Conservation (phyloP, 2,797 vertebrate species). For the Huso huso region DNA sequence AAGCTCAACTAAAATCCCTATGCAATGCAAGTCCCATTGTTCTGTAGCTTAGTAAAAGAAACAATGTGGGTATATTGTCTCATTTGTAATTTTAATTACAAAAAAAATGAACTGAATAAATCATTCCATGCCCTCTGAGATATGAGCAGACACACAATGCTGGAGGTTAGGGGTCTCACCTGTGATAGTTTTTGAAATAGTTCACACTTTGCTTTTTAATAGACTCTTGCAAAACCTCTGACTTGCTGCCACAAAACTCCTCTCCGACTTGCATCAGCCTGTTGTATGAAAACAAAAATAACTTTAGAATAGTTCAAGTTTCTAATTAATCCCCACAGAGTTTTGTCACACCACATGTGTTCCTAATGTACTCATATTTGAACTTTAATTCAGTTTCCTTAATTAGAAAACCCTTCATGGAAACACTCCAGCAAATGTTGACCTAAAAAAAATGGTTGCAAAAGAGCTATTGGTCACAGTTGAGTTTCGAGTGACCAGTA, state of each 20-base stretch:
- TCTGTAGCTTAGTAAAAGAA: too few species aligned
- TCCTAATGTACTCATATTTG: slow-evolving; percentile 1
- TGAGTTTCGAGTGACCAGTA: slow-evolving; percentile 23
- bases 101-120: too few species aligned
- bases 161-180: slow-evolving; percentile 53
- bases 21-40: too few species aligned
- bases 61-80: too few species aligned
- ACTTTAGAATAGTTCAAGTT: slow-evolving; percentile 8
- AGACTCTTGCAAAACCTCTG: slow-evolving; percentile 94
- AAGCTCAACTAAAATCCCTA: too few species aligned
- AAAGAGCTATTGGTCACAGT: slow-evolving; percentile 9
- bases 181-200: slow-evolving; percentile 98
- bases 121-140: too few species aligned
- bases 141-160: too few species aligned
- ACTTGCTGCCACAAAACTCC: slow-evolving; percentile 95
- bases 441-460: slow-evolving; percentile 22
- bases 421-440: slow-evolving; percentile 3
- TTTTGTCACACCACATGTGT: slow-evolving; percentile 15
- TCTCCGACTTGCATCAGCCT: slow-evolving; percentile 97
- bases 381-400: slow-evolving; percentile 16
- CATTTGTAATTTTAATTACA: too few species aligned
- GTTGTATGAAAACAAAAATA: slow-evolving; percentile 17
- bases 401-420: not conserved
- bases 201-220: slow-evolving; percentile 94
- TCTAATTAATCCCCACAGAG: slow-evolving; percentile 23